Percentiles rank a stretch among this genome's conserved stretches.
phyloP scores from a whole-genome alignment of 2,888 invertebrate genomes.

The Plagiodera versicolora region DNA sequence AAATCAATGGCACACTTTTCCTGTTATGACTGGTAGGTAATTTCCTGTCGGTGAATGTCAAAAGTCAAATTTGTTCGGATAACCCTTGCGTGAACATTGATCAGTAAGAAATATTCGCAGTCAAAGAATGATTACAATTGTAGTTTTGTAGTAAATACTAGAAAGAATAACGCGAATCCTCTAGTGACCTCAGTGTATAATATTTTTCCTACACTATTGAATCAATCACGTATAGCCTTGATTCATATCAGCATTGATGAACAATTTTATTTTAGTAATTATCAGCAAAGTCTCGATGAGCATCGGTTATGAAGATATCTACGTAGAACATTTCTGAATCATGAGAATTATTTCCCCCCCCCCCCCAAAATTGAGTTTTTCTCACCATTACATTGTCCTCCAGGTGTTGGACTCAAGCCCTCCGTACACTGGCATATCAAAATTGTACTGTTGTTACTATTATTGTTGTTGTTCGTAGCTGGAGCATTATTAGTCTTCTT shows the following conservation, averaged over 20 bases:
- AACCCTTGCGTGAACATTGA: not conserved
- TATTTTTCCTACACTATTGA: no score
- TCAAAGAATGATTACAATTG: not conserved
- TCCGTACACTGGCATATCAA: slow-evolving; percentile 41
- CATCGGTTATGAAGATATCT: no score
- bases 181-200: no score
- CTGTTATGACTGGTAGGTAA: not conserved
- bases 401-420: slow-evolving; percentile 28
- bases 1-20: not conserved
- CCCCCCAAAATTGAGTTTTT: not conserved
- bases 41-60: not conserved
- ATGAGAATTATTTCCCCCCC: no score
- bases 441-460: slow-evolving; percentile 20
- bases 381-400: slow-evolving; percentile 31
- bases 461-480: slow-evolving; percentile 22
- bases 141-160: no score
- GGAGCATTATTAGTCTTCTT: slow-evolving; percentile 23
- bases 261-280: no score
- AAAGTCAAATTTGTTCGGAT: not conserved
- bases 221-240: no score
- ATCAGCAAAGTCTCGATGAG: no score
- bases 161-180: not conserved
- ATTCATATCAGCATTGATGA: no score
- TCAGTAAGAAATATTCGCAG: no score
- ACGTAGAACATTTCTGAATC: no score